A percentile compares a stretch with the other conserved stretches of the same genome.
These are phyloP conservation scores for Drosophila albomicans DNA, from an alignment of 1,140 invertebrate genomes.

Conservation along the genomic window DNA sequence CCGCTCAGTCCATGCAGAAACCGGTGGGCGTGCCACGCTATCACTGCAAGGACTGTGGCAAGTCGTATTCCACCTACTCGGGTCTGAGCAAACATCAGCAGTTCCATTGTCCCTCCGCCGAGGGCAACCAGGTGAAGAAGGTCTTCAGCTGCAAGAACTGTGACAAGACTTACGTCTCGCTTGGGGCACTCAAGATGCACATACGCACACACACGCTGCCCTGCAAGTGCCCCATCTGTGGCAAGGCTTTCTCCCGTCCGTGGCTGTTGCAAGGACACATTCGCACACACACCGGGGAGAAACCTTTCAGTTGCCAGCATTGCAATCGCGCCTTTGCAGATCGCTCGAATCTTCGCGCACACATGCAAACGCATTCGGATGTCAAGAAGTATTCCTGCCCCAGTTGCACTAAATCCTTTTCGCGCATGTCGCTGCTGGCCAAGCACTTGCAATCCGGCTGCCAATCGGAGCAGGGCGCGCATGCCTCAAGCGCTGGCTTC, in stretches of 20 bases:
- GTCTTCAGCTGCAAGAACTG: constrained; percentile 98
- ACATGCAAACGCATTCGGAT: constrained; percentile 98
- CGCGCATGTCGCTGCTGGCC: constrained; percentile 96
- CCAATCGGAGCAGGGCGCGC: constrained; percentile 65
- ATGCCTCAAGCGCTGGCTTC: constrained; percentile 19
- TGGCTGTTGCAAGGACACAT: constrained; percentile 98
- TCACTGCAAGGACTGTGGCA: constrained; percentile 96
- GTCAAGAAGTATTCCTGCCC: constrained; percentile 98
- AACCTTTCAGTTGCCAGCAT: constrained; percentile 97
- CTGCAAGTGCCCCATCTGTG: constrained; percentile 98
- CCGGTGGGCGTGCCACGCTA: constrained; percentile 88
- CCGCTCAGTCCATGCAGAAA: constrained; percentile 78
- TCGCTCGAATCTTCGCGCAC: constrained; percentile 97
- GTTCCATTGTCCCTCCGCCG: constrained; percentile 95
- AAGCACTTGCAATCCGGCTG: constrained; percentile 97
- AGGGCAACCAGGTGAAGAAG: constrained; percentile 94
- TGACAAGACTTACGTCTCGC: constrained; percentile 96
- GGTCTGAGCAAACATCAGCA: constrained; percentile 98
- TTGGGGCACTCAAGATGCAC: constrained; percentile 99
- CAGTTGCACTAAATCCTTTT: constrained; percentile 97
- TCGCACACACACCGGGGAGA: constrained; percentile 97
- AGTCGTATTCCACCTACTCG: constrained; percentile 98
- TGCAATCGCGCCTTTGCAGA: constrained; percentile 98
- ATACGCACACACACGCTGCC: constrained; percentile 98
- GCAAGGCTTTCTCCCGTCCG: constrained; percentile 98